Percentiles rank a stretch among this genome's conserved stretches.
These are phyloP conservation scores for Drosophila subquinaria DNA, from an alignment of 2,888 invertebrate species.

Conservation along the genomic window DNA sequence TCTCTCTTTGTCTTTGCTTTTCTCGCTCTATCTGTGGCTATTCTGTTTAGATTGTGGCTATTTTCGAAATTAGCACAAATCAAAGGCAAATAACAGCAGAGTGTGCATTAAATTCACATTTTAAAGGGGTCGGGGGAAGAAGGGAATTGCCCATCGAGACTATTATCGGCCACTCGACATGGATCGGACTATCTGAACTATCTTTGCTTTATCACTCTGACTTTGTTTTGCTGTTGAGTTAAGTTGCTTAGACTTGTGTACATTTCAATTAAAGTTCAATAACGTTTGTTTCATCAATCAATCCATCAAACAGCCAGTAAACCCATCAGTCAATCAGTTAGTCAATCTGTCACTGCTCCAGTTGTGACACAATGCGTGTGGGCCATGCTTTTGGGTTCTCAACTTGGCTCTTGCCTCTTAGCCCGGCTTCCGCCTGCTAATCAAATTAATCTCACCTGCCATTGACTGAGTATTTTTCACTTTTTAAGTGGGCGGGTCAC, in stretches of 20 bases:
- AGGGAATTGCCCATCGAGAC: conserved; percentile 4
- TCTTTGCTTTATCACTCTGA: conserved; percentile 27
- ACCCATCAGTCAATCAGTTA: conserved; percentile 32
- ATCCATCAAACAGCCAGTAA: conserved; percentile 39
- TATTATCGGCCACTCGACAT: conserved; percentile 33
- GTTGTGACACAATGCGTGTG: conserved; percentile 48
- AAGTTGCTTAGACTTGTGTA: not conserved
- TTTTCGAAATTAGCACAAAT: conserved; percentile 30
- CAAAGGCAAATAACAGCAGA: conserved; percentile 44
- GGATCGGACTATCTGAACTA: conserved; percentile 15
- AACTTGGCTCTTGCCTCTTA: conserved; percentile 21
- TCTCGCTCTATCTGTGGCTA: not conserved
- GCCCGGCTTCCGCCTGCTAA: conserved; percentile 70
- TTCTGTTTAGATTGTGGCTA: conserved; percentile 12
- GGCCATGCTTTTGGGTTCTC: conserved; percentile 38
- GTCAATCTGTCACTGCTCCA: conserved; percentile 35
- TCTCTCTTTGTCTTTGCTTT: not conserved
- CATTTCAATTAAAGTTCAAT: conserved; percentile 36
- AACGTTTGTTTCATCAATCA: conserved; percentile 44
- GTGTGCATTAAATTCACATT: conserved; percentile 48
- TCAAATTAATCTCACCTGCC: conserved; percentile 63
- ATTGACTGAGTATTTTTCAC: conserved; percentile 28
- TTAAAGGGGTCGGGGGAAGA: conserved; percentile 15
- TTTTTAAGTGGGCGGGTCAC: conserved; percentile 46
- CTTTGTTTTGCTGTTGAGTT: not conserved